Percentiles rank a stretch among this genome's conserved stretches.
Conservation (phyloP, 1,140 invertebrate genomes). For the Zaprionus ghesquierei region DNA sequence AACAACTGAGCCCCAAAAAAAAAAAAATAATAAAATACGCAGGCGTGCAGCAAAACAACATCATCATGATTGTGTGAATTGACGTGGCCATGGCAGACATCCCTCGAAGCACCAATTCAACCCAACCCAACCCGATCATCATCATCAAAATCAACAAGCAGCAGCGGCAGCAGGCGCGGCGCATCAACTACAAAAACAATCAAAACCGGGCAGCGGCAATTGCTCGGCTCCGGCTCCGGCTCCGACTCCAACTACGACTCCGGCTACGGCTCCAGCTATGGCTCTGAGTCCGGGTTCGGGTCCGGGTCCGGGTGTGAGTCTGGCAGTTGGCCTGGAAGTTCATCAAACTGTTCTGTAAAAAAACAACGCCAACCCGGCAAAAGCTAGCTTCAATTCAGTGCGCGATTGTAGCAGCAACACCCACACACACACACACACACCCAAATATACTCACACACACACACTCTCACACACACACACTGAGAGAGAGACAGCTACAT, state of each 20-base stretch:
- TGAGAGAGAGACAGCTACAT: slow-evolving; percentile 37
- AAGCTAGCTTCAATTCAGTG: slow-evolving; percentile 28
- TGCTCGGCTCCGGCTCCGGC: slow-evolving; percentile 23
- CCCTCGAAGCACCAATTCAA: background rate
- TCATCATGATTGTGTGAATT: slow-evolving; percentile 44
- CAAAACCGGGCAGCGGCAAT: slow-evolving; percentile 62
- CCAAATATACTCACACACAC: slow-evolving; percentile 14
- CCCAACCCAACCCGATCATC: slow-evolving; percentile 11
- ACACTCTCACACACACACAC: slow-evolving; percentile 17
- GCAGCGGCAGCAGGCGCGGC: background rate
- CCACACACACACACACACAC: background rate
- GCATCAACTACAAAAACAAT: slow-evolving; percentile 71
- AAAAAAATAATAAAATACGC: no score
- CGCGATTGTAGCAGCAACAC: slow-evolving; percentile 22
- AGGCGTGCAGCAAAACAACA: slow-evolving; percentile 37
- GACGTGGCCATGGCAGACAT: slow-evolving; percentile 19
- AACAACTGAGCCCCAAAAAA: no score
- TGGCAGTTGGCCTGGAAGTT: slow-evolving; percentile 50
- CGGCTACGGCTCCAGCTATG: background rate
- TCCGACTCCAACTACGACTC: background rate
- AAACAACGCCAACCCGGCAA: slow-evolving; percentile 23
- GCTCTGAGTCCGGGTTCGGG: background rate
- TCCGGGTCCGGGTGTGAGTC: background rate
- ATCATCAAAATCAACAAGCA: slow-evolving; percentile 56
- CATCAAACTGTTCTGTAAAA: slow-evolving; percentile 61